Evolutionary conservation across 2,113 vertebrate genomes (phyloP).

Genomic region (Hyperoodon ampullatus): DNA sequence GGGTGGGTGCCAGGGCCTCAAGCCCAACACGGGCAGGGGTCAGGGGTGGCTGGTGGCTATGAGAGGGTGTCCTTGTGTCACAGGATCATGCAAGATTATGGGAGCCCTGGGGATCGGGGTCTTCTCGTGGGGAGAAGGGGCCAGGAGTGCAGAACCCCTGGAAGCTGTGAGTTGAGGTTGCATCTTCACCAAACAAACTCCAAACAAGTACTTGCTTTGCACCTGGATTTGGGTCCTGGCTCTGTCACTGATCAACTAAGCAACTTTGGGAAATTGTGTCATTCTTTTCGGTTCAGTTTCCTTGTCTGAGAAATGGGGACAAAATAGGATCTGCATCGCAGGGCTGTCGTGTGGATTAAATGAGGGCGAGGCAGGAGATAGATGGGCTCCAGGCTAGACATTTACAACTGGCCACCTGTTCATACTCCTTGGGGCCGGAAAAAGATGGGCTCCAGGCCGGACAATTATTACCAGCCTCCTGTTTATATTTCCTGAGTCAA

Average conservation of each 20-base stretch:
- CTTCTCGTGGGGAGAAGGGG: background rate
- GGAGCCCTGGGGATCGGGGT: background rate
- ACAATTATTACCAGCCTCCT: background rate
- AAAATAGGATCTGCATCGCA: fast-evolving
- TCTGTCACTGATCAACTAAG: background rate
- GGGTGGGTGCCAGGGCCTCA: no score
- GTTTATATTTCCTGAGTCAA: no score
- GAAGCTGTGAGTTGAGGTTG: background rate
- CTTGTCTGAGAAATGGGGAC: background rate
- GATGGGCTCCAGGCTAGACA: background rate
- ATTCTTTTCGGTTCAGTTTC: background rate
- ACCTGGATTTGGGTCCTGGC: background rate
- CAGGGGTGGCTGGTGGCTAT: background rate
- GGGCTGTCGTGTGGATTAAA: background rate
- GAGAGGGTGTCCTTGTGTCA: background rate
- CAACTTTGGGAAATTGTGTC: background rate
- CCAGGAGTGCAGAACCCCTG: background rate
- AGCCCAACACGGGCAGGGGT: no score
- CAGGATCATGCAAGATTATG: background rate
- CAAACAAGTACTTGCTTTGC: background rate
- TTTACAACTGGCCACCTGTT: background rate
- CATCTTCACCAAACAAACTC: background rate
- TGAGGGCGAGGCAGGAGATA: background rate
- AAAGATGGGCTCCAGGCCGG: background rate
- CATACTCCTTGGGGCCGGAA: background rate